phyloP scores from a whole-genome alignment of 2,888 invertebrate genomes.

The Tachina grossa region DNA sequence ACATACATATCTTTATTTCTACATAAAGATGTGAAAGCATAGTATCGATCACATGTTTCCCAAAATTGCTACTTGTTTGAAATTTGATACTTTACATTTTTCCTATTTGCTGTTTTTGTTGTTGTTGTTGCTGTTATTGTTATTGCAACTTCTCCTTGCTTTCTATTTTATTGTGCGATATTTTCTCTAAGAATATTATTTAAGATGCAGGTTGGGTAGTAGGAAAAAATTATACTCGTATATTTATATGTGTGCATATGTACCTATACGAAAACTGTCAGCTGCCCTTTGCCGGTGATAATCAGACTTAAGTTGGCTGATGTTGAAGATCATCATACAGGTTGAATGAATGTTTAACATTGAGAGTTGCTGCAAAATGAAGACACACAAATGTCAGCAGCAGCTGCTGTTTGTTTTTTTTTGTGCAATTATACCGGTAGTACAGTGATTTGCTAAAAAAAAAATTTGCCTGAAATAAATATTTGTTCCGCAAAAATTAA shows the following conservation, averaged over 20 bases:
- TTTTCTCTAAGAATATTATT: conserved; percentile 35
- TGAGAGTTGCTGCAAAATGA: conserved; percentile 55
- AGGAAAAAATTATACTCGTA: not conserved
- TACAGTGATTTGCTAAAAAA: conserved; percentile 33
- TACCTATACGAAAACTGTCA: conserved; percentile 57
- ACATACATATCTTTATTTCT: too few species aligned
- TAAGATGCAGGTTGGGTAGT: conserved; percentile 53
- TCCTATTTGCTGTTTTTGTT: conserved; percentile 21
- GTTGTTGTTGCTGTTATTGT: conserved; percentile 8
- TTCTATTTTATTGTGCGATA: conserved; percentile 41
- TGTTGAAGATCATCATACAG: conserved; percentile 64
- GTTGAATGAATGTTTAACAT: conserved; percentile 53
- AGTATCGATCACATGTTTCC: conserved; percentile 67
- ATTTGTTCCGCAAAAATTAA: not conserved
- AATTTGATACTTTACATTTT: conserved; percentile 61
- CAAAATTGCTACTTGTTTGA: conserved; percentile 67
- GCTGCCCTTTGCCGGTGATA: conserved; percentile 65
- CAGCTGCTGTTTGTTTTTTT: conserved; percentile 50
- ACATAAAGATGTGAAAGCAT: not conserved
- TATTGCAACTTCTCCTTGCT: not conserved
- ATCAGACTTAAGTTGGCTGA: conserved; percentile 36
- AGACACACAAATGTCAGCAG: conserved; percentile 51
- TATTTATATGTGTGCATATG: too few species aligned
- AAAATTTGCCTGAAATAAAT: not conserved
- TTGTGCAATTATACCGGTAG: not conserved